Conservation (phyloP, 2,888 invertebrate genomes). For the Brachyopa scutellaris region DNA sequence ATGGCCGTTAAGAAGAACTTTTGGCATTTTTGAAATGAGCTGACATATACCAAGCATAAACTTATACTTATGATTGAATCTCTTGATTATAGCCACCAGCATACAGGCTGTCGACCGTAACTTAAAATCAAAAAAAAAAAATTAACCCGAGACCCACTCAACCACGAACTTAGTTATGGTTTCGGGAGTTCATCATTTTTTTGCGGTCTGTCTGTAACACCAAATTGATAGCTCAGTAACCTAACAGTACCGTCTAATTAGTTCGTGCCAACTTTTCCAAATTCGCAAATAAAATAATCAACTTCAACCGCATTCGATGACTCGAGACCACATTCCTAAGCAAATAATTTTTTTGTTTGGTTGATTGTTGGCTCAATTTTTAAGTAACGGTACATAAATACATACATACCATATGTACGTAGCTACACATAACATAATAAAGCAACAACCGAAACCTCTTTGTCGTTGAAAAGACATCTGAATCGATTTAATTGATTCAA, state of each 20-base stretch:
- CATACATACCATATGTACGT: no score
- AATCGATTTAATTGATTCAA: constrained; percentile 19
- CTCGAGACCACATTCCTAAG: constrained; percentile 5
- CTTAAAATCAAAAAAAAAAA: no score
- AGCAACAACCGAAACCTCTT: background rate
- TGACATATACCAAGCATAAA: no score
- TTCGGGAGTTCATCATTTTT: background rate
- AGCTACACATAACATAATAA: background rate
- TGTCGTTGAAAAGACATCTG: constrained; percentile 32
- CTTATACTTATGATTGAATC: no score
- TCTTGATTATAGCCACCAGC: no score
- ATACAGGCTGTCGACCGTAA: no score
- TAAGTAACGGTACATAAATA: constrained; percentile 27
- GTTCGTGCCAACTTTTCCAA: background rate
- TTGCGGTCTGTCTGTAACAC: background rate
- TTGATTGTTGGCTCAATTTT: constrained; percentile 43
- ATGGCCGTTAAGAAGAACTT: no score
- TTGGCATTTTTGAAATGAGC: no score
- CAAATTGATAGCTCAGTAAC: background rate
- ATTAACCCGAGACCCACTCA: no score
- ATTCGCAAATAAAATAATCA: constrained; percentile 6
- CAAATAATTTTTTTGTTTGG: constrained; percentile 14
- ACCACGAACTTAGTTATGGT: no score
- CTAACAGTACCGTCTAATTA: constrained; percentile 24
- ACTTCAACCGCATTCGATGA: background rate